Percentiles rank a stretch among this genome's conserved stretches.
phyloP scores from a whole-genome alignment of 64 coral and sea anemone species.

The Orbicella faveolata region DNA sequence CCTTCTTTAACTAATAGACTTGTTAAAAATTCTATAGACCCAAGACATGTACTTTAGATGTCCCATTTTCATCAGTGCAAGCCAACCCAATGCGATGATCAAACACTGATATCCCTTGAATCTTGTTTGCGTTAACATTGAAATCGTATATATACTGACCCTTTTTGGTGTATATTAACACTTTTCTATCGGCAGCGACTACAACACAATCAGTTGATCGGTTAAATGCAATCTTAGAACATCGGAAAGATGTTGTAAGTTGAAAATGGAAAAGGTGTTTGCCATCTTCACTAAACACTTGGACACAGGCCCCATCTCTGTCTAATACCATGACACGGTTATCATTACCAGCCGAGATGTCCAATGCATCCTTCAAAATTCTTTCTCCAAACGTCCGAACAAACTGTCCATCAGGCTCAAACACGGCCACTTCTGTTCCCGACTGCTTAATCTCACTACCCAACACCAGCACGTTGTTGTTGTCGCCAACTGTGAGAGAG shows the following conservation, averaged over 20 bases:
- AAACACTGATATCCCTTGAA: conserved; percentile 22
- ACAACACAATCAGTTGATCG: conserved; percentile 13
- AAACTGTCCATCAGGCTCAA: neutral
- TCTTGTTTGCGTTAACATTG: neutral
- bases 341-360: conserved; percentile 34
- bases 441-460: neutral
- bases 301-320: neutral
- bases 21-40: too few species aligned
- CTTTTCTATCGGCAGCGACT: neutral
- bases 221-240: conserved; percentile 4
- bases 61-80: neutral
- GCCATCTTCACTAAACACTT: conserved; percentile 36
- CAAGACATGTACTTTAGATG: too few species aligned
- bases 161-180: conserved; percentile 15
- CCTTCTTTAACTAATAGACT: too few species aligned
- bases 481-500: neutral
- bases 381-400: conserved; percentile 18
- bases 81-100: conserved; percentile 28
- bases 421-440: neutral
- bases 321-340: conserved; percentile 37
- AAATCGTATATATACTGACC: neutral
- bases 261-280: neutral
- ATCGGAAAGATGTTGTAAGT: neutral
- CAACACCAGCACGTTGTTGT: neutral
- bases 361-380: neutral